These are phyloP conservation scores for Calephelis nemesis DNA, from an alignment of 1,140 invertebrate genomes.

Conservation along the genomic window DNA sequence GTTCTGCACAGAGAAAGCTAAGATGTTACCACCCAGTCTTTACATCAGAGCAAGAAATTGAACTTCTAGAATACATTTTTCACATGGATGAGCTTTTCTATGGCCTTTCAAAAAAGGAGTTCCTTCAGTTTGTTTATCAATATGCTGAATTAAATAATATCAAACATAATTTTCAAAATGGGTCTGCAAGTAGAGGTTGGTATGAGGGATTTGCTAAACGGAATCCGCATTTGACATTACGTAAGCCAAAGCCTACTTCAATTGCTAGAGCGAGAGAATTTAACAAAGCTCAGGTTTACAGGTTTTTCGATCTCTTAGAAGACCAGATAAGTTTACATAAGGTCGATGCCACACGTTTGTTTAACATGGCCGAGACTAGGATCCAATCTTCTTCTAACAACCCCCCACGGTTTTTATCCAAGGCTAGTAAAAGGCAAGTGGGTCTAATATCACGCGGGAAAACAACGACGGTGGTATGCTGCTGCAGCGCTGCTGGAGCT, in stretches of 20 bases:
- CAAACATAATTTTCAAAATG: slow-evolving; percentile 1
- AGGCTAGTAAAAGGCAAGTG: background rate
- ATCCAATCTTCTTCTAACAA: background rate
- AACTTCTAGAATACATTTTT: slow-evolving; percentile 4
- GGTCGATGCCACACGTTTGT: no score
- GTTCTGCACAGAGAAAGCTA: background rate
- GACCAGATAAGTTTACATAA: no score
- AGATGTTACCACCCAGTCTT: background rate
- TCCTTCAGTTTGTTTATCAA: slow-evolving; percentile 4
- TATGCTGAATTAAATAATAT: slow-evolving; percentile 11
- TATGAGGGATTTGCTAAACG: slow-evolving; percentile 1
- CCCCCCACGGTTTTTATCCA: background rate
- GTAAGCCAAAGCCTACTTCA: slow-evolving; percentile 11
- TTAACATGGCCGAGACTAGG: background rate
- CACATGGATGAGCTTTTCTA: background rate
- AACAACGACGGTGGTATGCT: background rate
- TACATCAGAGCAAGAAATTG: background rate
- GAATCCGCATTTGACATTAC: background rate
- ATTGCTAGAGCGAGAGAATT: slow-evolving; percentile 13
- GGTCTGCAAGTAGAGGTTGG: background rate
- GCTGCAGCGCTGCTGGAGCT: background rate
- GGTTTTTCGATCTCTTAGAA: slow-evolving; percentile 1
- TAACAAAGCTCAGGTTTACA: slow-evolving; percentile 5
- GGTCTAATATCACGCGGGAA: slow-evolving; percentile 1
- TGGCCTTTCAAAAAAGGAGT: slow-evolving; percentile 1